phyloP scores from a whole-genome alignment of 2,113 vertebrate species.

The Bolborhynchus lineola region DNA sequence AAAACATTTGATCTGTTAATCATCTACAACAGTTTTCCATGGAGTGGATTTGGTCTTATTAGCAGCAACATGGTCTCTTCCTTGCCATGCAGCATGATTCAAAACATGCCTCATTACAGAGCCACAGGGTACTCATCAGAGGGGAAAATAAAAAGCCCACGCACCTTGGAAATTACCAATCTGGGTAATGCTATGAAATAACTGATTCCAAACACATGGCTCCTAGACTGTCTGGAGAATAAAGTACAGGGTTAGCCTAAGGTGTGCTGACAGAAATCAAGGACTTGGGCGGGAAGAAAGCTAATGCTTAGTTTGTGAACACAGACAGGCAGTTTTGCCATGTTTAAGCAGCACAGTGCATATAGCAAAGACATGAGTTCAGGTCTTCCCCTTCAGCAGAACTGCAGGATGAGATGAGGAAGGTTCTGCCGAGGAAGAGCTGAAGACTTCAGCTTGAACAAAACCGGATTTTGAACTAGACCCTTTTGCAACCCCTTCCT shows the following conservation, averaged over 20 bases:
- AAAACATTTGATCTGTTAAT: slow-evolving; percentile 29
- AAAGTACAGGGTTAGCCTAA: background rate
- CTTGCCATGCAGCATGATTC: background rate
- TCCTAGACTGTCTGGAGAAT: background rate
- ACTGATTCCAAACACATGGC: background rate
- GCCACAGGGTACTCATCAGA: background rate
- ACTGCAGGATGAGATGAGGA: background rate
- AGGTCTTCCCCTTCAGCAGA: background rate
- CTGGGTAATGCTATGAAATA: background rate
- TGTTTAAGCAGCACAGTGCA: background rate
- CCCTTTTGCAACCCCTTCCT: background rate
- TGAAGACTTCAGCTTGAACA: background rate
- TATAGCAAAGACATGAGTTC: background rate
- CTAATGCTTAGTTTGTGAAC: background rate
- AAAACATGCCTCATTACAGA: background rate
- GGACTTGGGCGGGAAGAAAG: background rate
- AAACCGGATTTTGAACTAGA: background rate
- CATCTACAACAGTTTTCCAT: background rate
- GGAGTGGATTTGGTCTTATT: background rate
- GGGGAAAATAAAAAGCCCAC: background rate
- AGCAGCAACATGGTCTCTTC: background rate
- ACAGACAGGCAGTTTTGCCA: background rate
- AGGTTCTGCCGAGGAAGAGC: background rate
- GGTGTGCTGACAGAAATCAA: background rate
- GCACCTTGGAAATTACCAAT: background rate